These are phyloP conservation scores for Lepus townsendii DNA, from an alignment of 2,797 vertebrate genomes.

Conservation along the genomic window DNA sequence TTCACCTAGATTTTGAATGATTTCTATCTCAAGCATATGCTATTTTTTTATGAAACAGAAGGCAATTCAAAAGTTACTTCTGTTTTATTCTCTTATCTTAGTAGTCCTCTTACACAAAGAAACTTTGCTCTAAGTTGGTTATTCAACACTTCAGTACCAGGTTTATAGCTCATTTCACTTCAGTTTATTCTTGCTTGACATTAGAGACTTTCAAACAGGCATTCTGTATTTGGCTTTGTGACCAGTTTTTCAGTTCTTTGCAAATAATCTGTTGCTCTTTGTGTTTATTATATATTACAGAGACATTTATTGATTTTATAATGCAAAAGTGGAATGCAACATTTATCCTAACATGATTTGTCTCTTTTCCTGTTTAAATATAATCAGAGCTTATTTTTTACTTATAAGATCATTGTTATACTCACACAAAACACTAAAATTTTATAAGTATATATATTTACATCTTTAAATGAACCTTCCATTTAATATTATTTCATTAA, in stretches of 20 bases:
- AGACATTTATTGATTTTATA: constrained; percentile 49
- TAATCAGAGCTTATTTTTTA: not conserved
- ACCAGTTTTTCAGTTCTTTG: constrained; percentile 25
- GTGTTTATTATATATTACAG: constrained; percentile 41
- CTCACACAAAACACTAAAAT: not conserved
- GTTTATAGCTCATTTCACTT: not conserved
- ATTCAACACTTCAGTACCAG: not conserved
- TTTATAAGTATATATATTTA: not conserved
- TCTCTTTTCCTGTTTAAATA: not conserved
- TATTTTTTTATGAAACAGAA: constrained; percentile 3
- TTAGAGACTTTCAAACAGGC: constrained; percentile 9
- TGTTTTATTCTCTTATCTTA: constrained; percentile 41
- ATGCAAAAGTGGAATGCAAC: not conserved
- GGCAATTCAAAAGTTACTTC: not conserved
- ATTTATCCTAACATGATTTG: not conserved
- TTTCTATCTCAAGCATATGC: not conserved
- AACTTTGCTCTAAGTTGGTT: not conserved
- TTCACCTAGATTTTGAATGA: not conserved
- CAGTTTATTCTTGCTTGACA: not conserved
- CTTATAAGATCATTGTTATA: not conserved
- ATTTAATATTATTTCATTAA: not conserved
- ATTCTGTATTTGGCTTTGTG: not conserved
- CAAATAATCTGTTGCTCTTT: constrained; percentile 10
- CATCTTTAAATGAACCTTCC: not conserved
- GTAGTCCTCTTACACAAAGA: not conserved